phyloP scores from a whole-genome alignment of 2,888 invertebrate genomes.

The Hypsopygia costalis region DNA sequence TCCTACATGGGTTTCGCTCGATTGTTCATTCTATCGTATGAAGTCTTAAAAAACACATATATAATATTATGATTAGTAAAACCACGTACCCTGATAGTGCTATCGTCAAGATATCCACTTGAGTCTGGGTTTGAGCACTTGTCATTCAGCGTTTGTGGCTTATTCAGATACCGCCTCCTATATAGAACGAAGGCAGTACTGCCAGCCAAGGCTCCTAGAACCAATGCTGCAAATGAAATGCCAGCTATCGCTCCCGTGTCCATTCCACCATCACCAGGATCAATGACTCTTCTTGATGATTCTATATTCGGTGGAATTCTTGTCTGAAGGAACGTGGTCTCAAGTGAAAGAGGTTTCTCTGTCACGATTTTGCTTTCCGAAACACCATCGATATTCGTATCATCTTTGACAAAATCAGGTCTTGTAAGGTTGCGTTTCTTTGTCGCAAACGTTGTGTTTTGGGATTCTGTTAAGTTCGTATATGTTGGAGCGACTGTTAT shows the following conservation, averaged over 20 bases:
- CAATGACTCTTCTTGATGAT: slow-evolving; percentile 60
- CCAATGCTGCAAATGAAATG: slow-evolving; percentile 84
- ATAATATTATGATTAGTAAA: no score
- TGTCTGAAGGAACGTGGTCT: slow-evolving; percentile 65
- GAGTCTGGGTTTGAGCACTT: slow-evolving; percentile 92
- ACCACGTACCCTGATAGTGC: slow-evolving; percentile 88
- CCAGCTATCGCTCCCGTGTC: slow-evolving; percentile 84
- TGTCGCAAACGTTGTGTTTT: slow-evolving; percentile 47
- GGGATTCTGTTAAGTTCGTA: slow-evolving; percentile 46
- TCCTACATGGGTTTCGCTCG: no score
- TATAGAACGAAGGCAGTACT: slow-evolving; percentile 85
- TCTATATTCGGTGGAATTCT: slow-evolving; percentile 65
- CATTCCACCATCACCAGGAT: slow-evolving; percentile 57
- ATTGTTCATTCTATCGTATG: no score
- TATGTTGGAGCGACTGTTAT: slow-evolving; percentile 26
- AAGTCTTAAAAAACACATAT: no score
- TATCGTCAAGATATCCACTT: slow-evolving; percentile 92
- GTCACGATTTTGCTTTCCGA: slow-evolving; percentile 67
- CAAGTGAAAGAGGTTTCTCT: slow-evolving; percentile 66
- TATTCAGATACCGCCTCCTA: slow-evolving; percentile 87
- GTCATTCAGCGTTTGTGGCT: slow-evolving; percentile 90
- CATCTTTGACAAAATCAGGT: slow-evolving; percentile 57
- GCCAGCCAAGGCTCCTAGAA: slow-evolving; percentile 82
- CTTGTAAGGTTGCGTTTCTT: slow-evolving; percentile 58
- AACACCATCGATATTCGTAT: slow-evolving; percentile 40